Evolutionary conservation across 2,888 invertebrate genomes (phyloP).

Genomic region (Agelastica alni): DNA sequence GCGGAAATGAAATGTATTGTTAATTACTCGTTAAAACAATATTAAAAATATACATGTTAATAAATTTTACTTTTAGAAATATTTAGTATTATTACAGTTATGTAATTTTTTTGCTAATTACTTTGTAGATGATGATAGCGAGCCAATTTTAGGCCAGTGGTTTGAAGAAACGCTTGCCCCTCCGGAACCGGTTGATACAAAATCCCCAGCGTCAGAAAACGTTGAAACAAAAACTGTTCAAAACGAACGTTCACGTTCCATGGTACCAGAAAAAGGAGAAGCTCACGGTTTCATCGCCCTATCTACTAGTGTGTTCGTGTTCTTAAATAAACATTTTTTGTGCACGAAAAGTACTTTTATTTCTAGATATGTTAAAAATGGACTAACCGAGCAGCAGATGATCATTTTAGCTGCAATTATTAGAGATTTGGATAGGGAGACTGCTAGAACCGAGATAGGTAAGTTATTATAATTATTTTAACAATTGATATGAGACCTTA

Average conservation of each 20-base stretch:
- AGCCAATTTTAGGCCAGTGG: slow-evolving; percentile 89
- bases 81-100: too few species aligned
- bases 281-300: slow-evolving; percentile 83
- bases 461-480: too few species aligned
- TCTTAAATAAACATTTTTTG: slow-evolving; percentile 81
- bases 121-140: slow-evolving; percentile 72
- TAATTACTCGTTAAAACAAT: too few species aligned
- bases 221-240: slow-evolving; percentile 59
- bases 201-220: slow-evolving; percentile 59
- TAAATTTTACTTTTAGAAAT: too few species aligned
- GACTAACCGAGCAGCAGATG: slow-evolving; percentile 86
- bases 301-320: slow-evolving; percentile 84
- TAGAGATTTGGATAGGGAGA: slow-evolving; percentile 88
- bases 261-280: slow-evolving; percentile 78
- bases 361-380: slow-evolving; percentile 68
- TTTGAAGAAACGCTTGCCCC: slow-evolving; percentile 92
- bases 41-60: too few species aligned
- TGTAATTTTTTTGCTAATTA: too few species aligned
- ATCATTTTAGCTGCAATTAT: slow-evolving; percentile 85
- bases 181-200: slow-evolving; percentile 68
- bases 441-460: slow-evolving; percentile 78
- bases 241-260: slow-evolving; percentile 57
- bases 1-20: too few species aligned
- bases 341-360: slow-evolving; percentile 73
- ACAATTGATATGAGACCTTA: too few species aligned